phyloP scores from a whole-genome alignment of 2,888 invertebrate genomes.

The Gasteruption jaculator region DNA sequence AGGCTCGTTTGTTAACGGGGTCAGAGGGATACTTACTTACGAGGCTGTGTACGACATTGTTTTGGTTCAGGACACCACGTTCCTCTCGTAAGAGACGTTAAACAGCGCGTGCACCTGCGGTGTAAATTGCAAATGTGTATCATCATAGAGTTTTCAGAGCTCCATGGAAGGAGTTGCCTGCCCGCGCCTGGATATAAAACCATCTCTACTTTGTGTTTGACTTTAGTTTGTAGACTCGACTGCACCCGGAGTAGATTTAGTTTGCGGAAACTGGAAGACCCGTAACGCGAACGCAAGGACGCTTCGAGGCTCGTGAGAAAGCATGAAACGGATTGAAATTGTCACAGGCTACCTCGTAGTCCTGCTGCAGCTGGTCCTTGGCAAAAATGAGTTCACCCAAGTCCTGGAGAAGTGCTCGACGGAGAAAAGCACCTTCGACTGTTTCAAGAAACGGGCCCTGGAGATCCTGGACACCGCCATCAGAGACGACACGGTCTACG shows the following conservation, averaged over 20 bases:
- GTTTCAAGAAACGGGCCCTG: constrained; percentile 42
- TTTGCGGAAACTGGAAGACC: neutral
- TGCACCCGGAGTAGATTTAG: neutral
- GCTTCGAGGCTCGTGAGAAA: neutral
- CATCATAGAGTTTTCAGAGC: constrained; percentile 18
- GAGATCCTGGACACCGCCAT: constrained; percentile 44
- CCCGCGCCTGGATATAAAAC: no score
- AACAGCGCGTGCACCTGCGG: constrained; percentile 46
- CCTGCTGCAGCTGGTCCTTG: constrained; percentile 18
- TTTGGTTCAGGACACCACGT: constrained; percentile 40
- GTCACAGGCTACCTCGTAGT: constrained; percentile 25
- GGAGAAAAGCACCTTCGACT: constrained; percentile 47
- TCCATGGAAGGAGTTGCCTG: no score
- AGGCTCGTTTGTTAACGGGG: constrained; percentile 48
- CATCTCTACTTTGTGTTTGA: no score
- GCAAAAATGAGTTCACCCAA: constrained; percentile 37
- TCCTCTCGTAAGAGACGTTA: constrained; percentile 37
- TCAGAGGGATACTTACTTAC: constrained; percentile 46
- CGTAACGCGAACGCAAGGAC: no score
- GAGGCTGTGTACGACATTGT: constrained; percentile 45
- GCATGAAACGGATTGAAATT: constrained; percentile 25
- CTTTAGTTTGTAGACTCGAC: neutral
- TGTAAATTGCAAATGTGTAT: constrained; percentile 18
- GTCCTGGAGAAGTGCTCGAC: constrained; percentile 42
- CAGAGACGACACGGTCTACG: constrained; percentile 43